These are phyloP conservation scores for Phania funesta DNA, from an alignment of 2,888 invertebrate genomes.

Conservation along the genomic window DNA sequence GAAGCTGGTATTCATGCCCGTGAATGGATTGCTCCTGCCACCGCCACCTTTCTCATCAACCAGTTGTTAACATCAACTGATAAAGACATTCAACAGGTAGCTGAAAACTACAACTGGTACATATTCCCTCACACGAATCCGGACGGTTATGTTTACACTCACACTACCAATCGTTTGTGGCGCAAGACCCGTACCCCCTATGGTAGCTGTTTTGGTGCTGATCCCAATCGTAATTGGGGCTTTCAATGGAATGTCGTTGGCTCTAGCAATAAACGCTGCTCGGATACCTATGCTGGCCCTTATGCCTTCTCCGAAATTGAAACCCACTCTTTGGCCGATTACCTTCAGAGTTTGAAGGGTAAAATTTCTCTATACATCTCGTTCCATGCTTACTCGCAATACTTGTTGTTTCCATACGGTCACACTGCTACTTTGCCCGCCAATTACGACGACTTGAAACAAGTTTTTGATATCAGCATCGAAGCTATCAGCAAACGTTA, in stretches of 20 bases:
- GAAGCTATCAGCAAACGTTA: conserved; percentile 76
- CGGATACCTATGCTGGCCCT: conserved; percentile 85
- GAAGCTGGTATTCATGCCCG: conserved; percentile 87
- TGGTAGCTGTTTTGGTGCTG: conserved; percentile 83
- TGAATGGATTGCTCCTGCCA: conserved; percentile 88
- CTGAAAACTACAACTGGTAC: conserved; percentile 86
- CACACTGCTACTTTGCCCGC: conserved; percentile 81
- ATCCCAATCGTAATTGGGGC: conserved; percentile 90
- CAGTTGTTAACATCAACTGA: conserved; percentile 83
- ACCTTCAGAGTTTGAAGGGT: conserved; percentile 81
- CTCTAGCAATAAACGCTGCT: conserved; percentile 82
- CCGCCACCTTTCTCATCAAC: conserved; percentile 83
- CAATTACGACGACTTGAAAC: conserved; percentile 81
- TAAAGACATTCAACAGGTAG: conserved; percentile 80
- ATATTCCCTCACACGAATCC: conserved; percentile 89
- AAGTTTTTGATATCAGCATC: conserved; percentile 72
- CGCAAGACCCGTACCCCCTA: conserved; percentile 84
- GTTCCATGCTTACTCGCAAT: conserved; percentile 88
- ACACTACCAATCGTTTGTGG: conserved; percentile 83
- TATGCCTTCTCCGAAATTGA: conserved; percentile 87
- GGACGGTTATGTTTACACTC: conserved; percentile 87
- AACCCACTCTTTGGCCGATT: conserved; percentile 82
- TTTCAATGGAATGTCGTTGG: conserved; percentile 85
- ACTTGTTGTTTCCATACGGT: conserved; percentile 85
- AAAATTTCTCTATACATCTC: conserved; percentile 84